Percentiles rank a stretch among this genome's conserved stretches.
Conservation (phyloP, 2,888 invertebrate genomes). For the Ernsta delagoae region DNA sequence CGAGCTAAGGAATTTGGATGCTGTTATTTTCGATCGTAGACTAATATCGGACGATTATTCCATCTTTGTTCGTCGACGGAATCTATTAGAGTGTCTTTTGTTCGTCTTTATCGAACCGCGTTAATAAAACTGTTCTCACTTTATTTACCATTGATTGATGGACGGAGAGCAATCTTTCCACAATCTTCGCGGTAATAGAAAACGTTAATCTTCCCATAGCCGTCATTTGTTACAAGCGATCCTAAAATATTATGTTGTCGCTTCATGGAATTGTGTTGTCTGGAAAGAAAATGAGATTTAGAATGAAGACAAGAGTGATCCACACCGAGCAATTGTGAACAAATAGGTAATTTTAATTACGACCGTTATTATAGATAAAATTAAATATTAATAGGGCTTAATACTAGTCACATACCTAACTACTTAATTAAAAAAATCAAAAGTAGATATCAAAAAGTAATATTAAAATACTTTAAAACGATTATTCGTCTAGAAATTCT, state of each 20-base stretch:
- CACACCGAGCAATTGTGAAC: background rate
- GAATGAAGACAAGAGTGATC: background rate
- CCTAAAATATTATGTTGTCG: background rate
- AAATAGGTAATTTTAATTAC: background rate
- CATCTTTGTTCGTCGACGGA: slow-evolving; percentile 24
- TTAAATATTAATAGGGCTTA: no score
- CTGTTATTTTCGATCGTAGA: slow-evolving; percentile 30
- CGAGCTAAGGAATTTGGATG: slow-evolving; percentile 29
- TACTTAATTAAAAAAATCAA: no score
- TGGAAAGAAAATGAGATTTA: background rate
- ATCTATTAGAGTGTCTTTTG: slow-evolving; percentile 23
- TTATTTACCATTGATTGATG: background rate
- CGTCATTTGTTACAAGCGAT: background rate
- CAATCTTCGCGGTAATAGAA: slow-evolving; percentile 11
- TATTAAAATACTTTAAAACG: no score
- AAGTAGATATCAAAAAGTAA: no score
- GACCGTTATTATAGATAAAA: no score
- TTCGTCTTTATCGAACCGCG: slow-evolving; percentile 12
- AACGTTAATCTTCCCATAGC: background rate
- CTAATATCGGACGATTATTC: slow-evolving; percentile 27
- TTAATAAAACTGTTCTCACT: slow-evolving; percentile 6
- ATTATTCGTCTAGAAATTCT: no score
- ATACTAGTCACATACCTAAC: no score
- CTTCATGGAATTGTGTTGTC: background rate
- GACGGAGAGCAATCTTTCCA: slow-evolving; percentile 7